These are phyloP conservation scores for Microctonus brassicae DNA, from an alignment of 2,888 invertebrate species.

Conservation along the genomic window DNA sequence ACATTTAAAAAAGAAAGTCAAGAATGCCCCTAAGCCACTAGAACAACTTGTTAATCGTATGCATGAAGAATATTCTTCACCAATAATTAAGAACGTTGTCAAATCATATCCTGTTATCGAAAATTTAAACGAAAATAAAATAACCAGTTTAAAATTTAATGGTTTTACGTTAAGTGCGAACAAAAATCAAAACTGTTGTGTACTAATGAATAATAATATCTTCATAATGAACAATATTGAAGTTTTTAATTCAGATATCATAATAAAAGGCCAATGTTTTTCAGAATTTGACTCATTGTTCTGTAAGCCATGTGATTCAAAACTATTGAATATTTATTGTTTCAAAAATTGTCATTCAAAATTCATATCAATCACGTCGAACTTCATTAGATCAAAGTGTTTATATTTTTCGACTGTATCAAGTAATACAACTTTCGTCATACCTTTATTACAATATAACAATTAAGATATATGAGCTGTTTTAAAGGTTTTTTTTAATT, in stretches of 20 bases:
- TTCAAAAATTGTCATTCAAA: conserved; percentile 2
- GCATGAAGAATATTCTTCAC: background rate
- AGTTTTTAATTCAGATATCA: background rate
- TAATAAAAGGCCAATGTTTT: conserved; percentile 2
- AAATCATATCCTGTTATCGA: background rate
- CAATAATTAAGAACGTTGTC: background rate
- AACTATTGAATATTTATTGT: background rate
- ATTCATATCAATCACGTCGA: background rate
- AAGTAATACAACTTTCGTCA: background rate
- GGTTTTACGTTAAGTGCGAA: conserved; percentile 8
- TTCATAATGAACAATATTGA: background rate
- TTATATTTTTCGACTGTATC: conserved; percentile 1
- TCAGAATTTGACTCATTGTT: conserved; percentile 5
- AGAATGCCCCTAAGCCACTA: conserved; percentile 12
- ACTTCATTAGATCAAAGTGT: background rate
- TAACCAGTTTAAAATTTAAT: background rate
- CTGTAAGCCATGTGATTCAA: background rate
- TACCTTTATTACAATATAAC: conserved; percentile 9
- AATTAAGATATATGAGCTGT: too few relatives aligned
- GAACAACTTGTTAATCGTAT: conserved; percentile 11
- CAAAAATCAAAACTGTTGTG: conserved; percentile 12
- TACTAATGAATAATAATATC: background rate
- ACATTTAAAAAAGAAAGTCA: background rate
- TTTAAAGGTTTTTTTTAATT: background rate
- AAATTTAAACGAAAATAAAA: conserved; percentile 7